Evolutionary conservation across 2,113 vertebrate genomes (phyloP), one percentile per base, ranked within the genome.

Genomic region (Cnemophilus loriae): DNA sequence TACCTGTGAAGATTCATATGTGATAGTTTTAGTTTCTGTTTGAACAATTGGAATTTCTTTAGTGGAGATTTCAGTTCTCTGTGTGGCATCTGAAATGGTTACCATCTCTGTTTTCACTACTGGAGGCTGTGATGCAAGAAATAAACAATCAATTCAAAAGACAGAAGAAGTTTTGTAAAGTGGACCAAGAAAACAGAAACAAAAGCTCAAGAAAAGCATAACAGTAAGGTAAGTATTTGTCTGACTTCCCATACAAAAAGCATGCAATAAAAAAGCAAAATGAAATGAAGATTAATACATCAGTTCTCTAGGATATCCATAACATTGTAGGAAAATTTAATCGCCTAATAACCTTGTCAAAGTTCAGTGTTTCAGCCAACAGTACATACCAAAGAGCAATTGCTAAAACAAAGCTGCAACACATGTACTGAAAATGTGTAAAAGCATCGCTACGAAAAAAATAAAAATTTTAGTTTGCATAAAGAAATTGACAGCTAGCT

Each of bases 101-200:
- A 99, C 99, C 99, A 99, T 99, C 98, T 99, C 99, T 71, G 99
- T 99, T 98, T 99, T 99, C 97, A 99, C 99, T 98, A 99, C 99
- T 21, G 99, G 99, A 93, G 99, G 99, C 99, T 99, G 97, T 74
- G 92, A 96, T 97, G 86, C 79, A 97, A 97, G 97, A 97, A 95
- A 96, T 90, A 96, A 96, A 59, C 87, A 97, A 95, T 98, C 89
- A 98, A 75, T 97, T 96, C 86, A 97, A 69, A 92, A 90, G 57
- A 91, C 53, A 90, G 37, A 68, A 75, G 53, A 50, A 87, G 24
- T 56, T 57, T 85, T 68, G 57, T 41, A 70, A 93, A 94, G 55
- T 24, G 95, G 96, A 46, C 32, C 63, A 75, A 85, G 64, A 61
- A 84, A 90, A 55, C 22, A 59, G 26, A 65, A 81, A 16, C 30